Conservation (phyloP, 2,113 vertebrate species). For the Herpailurus yagouaroundi region DNA sequence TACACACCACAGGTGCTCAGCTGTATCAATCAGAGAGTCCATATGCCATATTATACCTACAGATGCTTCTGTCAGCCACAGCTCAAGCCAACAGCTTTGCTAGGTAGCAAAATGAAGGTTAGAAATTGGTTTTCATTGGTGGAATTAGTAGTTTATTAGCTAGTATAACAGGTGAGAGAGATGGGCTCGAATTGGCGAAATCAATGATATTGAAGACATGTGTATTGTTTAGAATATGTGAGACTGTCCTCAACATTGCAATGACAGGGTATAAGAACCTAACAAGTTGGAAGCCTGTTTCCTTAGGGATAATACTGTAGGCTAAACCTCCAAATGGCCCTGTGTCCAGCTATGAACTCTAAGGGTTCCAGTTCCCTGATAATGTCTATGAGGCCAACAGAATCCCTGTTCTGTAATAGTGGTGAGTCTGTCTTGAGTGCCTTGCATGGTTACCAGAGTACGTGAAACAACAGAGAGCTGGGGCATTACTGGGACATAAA, state of each 20-base stretch:
- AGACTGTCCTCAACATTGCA: background rate
- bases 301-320: background rate
- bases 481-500: background rate
- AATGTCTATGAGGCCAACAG: background rate
- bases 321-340: background rate
- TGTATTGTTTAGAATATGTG: background rate
- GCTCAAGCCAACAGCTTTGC: slow-evolving; percentile 18
- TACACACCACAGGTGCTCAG: background rate
- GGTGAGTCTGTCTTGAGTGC: background rate
- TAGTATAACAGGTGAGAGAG: background rate
- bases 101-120: background rate
- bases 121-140: background rate
- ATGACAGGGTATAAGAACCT: background rate
- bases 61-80: slow-evolving; percentile 8
- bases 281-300: background rate
- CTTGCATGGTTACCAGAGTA: background rate
- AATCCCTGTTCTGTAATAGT: background rate
- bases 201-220: background rate
- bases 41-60: background rate
- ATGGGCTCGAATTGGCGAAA: background rate
- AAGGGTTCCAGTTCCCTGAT: background rate
- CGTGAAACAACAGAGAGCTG: background rate
- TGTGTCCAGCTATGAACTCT: background rate
- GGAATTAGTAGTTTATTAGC: background rate
- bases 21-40: background rate